Percentiles rank a stretch among this genome's conserved stretches.
Evolutionary conservation across 2,797 vertebrate species (phyloP).

Genomic region (Haliaeetus albicilla): DNA sequence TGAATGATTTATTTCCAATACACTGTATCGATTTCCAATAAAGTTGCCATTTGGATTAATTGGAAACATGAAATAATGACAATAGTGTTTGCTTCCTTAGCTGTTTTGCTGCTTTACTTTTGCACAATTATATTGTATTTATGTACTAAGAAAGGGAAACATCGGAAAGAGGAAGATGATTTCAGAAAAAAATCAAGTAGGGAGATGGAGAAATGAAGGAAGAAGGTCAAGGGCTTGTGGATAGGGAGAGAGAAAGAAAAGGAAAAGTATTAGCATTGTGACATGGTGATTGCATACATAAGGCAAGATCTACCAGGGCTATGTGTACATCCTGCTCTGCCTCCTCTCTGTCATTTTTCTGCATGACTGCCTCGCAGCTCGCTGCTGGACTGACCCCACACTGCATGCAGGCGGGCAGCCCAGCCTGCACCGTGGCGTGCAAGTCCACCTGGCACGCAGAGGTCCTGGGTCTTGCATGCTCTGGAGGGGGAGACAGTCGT

Average conservation of each 20-base stretch:
- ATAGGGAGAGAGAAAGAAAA: not conserved
- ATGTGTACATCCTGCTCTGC: not conserved
- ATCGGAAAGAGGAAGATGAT: not conserved
- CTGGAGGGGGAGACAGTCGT: not conserved
- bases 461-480: not conserved
- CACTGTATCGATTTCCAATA: conserved; percentile 50
- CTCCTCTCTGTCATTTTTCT: not conserved
- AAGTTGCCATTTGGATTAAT: conserved; percentile 48
- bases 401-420: not conserved
- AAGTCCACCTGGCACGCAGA: rapidly evolving
- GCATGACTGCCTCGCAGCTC: rapidly evolving
- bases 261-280: not conserved
- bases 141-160: not conserved
- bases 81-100: not conserved
- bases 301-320: not conserved
- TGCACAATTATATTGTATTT: not conserved
- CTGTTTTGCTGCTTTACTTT: not conserved
- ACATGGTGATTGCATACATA: not conserved
- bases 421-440: rapidly evolving
- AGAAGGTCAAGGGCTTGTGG: not conserved
- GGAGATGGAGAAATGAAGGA: not conserved
- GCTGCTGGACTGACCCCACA: too few relatives aligned
- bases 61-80: not conserved
- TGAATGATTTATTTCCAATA: conserved; percentile 37
- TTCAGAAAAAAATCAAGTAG: not conserved